Base-by-base conservation (phyloP, 2,113 vertebrate genomes). In the Nothocercus nigrocapillus region DNA sequence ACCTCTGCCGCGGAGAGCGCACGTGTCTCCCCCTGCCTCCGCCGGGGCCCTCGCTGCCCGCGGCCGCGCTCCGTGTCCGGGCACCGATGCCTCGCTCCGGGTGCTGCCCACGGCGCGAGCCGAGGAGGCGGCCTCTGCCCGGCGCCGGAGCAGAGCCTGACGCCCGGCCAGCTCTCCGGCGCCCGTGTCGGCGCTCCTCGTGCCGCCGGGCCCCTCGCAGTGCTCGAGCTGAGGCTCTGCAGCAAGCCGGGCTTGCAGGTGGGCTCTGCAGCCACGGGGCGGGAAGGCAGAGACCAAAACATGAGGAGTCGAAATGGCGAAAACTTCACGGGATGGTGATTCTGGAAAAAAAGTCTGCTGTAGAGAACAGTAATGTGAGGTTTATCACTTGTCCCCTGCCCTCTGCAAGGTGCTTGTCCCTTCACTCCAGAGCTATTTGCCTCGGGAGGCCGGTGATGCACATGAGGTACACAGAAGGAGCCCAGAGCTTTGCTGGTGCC, bases 1-100 rank as follows among this genome's bases (percentile, higher is more conserved):
- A 9, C 67, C 49, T 38, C n/a, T 74, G 20, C 13, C 19, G 8
- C n/a, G 2, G 3, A 49, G 28, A 58, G 27, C 28, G 8, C 9
- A 15, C 36, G 21, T 16, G 40, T 85, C 56, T 54, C 49, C 24
- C 25, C 19, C 20, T 9, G 24, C 11, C 28, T 85, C 38, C 7
- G 2, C 38, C 36, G 17, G 20, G n/a, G 18, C 13, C 34, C 13
- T 28, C 24, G 6, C 13, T 64, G 20, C 40, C 19, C 1, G 0
- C 34, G 8, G 27, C 64, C 81, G n/a, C 21, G 19, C 30, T 84
- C 45, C 56, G 34, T 51, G 6, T 62, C 49, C 82, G 69, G 45
- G 18, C 38, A 32, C 91, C 36, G 36, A 36, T 36, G 27, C 64
- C 81, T 30, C 21, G 19, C 30, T 84, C 45, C 56, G 34, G 36